Evolutionary conservation across 2,888 invertebrate genomes (phyloP).

Genomic region (Malachius bipustulatus): DNA sequence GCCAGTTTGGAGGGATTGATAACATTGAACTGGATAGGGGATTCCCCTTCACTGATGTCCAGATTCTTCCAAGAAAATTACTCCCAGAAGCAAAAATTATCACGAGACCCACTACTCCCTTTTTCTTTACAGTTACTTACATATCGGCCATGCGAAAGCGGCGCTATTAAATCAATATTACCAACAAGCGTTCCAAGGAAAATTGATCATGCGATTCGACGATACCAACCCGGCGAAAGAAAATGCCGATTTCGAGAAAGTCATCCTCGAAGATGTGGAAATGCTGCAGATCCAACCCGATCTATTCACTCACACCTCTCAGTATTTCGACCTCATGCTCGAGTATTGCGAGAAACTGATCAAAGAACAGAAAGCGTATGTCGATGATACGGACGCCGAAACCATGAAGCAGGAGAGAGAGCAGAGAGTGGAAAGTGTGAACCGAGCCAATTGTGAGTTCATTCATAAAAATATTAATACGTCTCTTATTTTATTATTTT

Average conservation of each 20-base stretch:
- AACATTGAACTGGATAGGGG: too few relatives aligned
- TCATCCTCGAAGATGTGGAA: constrained; percentile 86
- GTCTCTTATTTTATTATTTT: too few relatives aligned
- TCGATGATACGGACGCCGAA: constrained; percentile 91
- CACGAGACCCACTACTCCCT: too few relatives aligned
- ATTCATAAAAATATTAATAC: too few relatives aligned
- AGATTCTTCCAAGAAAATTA: too few relatives aligned
- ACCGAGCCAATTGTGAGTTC: constrained; percentile 69
- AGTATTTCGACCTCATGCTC: constrained; percentile 90
- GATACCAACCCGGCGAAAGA: constrained; percentile 99
- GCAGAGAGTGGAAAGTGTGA: constrained; percentile 70
- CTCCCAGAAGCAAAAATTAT: too few relatives aligned
- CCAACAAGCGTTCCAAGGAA: constrained; percentile 82
- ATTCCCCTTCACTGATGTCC: too few relatives aligned
- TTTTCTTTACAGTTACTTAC: constrained; percentile 66
- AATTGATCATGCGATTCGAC: constrained; percentile 96
- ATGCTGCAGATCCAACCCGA: constrained; percentile 89
- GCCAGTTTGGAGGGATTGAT: too few relatives aligned
- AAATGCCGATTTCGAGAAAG: constrained; percentile 92
- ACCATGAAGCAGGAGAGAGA: constrained; percentile 92
- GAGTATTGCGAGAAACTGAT: constrained; percentile 79
- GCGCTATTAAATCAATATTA: constrained; percentile 97
- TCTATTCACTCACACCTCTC: constrained; percentile 86
- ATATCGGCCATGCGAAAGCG: constrained; percentile 98
- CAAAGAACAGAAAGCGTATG: constrained; percentile 83